Base-by-base conservation (phyloP, 1,140 invertebrate genomes). In the Tetramorium simillimum region DNA sequence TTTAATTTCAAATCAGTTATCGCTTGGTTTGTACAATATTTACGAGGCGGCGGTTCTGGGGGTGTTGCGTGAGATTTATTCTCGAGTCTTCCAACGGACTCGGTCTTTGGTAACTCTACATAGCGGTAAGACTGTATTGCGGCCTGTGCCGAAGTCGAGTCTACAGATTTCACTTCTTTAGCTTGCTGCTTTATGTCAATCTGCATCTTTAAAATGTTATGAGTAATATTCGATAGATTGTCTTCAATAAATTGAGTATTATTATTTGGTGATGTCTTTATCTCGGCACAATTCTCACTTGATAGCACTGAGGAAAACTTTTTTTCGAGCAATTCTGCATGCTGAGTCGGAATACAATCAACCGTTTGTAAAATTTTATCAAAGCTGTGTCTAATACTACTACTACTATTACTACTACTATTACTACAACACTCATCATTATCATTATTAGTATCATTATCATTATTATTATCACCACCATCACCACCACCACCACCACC, bases 11-110 rank as follows among this genome's bases (percentile, higher is more conserved):
- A 75, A 75, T 92, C 90, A 0, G 86, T 46, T 24, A 89, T 86
- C 63, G 88, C 58, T 28, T 91, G 88, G 73, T 94, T 94, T 7
- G 92, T 87, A 49, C 93, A 93, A 86, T 94, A 95, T 80, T 95
- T 96, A 46, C 95, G 92, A 63, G 95, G 95, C 37, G 95, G 95
- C 12, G 95, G 95, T 85, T 95, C 94, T 3, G 95, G 95, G 5
- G 95, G 95, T 12, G 93, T 94, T 24, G 93, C 46, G 75, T 90
- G 89, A 28, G 86, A 70, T 72, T 92, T 94, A 14, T 85, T 88
- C 60, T 95, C 93, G 0, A 89, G 46, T 89, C 92, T 93, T 72
- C 40, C 80, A n/a, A n/a, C 53, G 46, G 75, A 89, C 24, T 91
- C 87, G 63, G 70, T 21, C 33, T 89, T 89, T 21, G 87, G 60